These are phyloP conservation scores for Sacculina carcini DNA, from an alignment of 2,888 invertebrate genomes.

Conservation along the genomic window DNA sequence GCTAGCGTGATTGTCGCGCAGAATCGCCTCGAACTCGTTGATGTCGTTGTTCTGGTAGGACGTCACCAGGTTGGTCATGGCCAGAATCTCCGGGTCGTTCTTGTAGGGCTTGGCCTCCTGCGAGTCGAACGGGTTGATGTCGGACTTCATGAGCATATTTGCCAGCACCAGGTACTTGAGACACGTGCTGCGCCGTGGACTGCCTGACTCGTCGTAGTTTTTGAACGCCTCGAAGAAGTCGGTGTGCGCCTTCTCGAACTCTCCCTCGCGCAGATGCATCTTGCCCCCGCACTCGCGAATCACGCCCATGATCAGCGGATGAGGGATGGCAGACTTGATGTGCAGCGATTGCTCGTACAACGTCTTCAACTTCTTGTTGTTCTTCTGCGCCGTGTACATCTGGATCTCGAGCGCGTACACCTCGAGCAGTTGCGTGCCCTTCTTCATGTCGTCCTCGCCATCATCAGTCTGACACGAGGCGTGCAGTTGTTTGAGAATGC, in stretches of 20 bases:
- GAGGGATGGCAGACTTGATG: conserved; percentile 98
- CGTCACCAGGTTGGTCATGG: conserved; percentile 88
- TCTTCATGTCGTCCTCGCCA: conserved; percentile 89
- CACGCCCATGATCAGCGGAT: conserved; percentile 97
- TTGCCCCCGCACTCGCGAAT: conserved; percentile 98
- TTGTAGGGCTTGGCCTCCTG: conserved; percentile 99
- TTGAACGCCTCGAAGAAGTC: conserved; percentile 99
- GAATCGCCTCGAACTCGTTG: conserved; percentile 84
- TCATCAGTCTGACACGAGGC: conserved; percentile 51
- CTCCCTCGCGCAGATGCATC: conserved; percentile 95
- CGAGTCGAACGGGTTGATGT: conserved; percentile 97
- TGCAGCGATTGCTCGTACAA: conserved; percentile 93
- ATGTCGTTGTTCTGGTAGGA: conserved; percentile 97
- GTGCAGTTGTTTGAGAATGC: conserved; percentile 87
- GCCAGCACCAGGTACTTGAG: conserved; percentile 92
- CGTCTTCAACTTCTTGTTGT: conserved; percentile 86
- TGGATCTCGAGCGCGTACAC: conserved; percentile 98
- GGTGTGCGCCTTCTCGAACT: conserved; percentile 95
- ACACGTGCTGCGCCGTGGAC: conserved; percentile 82
- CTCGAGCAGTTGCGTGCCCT: conserved; percentile 88
- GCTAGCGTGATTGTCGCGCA: conserved; percentile 72
- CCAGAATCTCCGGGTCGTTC: conserved; percentile 94
- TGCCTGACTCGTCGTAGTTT: conserved; percentile 97
- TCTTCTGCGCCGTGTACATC: conserved; percentile 99
- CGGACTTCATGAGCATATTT: conserved; percentile 98